Evolutionary conservation across 2,113 vertebrate species (phyloP).

Genomic region (Nesogale talazaci): DNA sequence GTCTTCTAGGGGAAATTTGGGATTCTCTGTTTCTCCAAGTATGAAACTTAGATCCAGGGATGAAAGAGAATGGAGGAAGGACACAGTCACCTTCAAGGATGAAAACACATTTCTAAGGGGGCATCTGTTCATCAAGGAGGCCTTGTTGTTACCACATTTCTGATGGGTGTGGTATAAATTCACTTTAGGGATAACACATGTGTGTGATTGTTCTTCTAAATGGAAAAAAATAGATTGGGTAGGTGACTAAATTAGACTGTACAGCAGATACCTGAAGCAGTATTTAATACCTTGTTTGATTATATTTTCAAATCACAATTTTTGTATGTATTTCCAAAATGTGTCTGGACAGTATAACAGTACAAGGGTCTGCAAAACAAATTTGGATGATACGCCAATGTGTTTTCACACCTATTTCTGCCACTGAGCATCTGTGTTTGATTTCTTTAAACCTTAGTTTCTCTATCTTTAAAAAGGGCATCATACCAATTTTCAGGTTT

Average conservation of each 20-base stretch:
- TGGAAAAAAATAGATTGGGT: background rate
- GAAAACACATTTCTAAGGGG: background rate
- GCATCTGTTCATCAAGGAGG: background rate
- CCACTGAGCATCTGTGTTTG: background rate
- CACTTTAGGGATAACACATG: background rate
- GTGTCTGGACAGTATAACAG: background rate
- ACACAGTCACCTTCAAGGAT: background rate
- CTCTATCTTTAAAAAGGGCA: no score
- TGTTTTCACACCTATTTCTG: background rate
- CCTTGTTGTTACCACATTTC: background rate
- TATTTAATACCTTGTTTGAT: background rate
- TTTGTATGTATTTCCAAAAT: background rate
- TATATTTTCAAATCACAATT: background rate
- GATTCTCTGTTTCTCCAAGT: constrained; percentile 30
- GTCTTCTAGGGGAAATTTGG: background rate
- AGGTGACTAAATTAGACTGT: background rate
- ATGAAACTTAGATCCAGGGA: constrained; percentile 22
- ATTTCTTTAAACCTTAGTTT: background rate
- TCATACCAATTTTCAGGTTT: no score
- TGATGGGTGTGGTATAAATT: background rate
- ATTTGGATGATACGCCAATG: background rate
- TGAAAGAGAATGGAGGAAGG: constrained; percentile 15
- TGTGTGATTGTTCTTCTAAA: background rate
- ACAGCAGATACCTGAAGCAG: background rate
- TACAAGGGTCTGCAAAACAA: background rate